phyloP scores from a whole-genome alignment of 2,888 invertebrate genomes.

The Uloborus plumipes region DNA sequence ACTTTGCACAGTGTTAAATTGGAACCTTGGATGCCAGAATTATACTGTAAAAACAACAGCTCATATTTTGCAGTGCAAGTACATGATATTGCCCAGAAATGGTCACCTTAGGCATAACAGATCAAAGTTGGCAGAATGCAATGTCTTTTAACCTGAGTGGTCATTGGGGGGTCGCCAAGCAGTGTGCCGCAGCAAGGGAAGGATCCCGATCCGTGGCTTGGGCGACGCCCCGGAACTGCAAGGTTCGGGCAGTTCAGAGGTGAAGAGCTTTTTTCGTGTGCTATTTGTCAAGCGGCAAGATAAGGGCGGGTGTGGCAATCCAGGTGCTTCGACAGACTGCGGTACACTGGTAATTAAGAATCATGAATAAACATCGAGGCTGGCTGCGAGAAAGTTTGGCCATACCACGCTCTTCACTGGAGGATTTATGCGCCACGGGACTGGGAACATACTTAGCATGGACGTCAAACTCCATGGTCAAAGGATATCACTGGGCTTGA shows the following conservation, averaged over 20 bases:
- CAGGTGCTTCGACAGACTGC: conserved; percentile 57
- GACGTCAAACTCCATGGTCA: not conserved
- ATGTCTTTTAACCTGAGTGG: not conserved
- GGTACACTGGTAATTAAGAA: conserved; percentile 62
- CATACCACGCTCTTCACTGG: conserved; percentile 17
- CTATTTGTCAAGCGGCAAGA: conserved; percentile 63
- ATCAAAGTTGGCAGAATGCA: not conserved
- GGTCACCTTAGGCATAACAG: no score
- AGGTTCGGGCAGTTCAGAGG: conserved; percentile 61
- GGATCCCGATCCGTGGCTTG: conserved; percentile 32
- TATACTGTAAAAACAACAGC: no score
- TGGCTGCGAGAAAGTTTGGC: conserved; percentile 27
- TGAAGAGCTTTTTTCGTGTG: conserved; percentile 59
- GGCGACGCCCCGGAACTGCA: conserved; percentile 63
- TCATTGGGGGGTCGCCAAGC: conserved; percentile 32
- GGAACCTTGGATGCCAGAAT: no score
- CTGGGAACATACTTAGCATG: not conserved
- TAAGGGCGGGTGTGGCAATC: conserved; percentile 63
- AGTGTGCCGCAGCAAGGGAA: conserved; percentile 27
- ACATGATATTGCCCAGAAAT: no score
- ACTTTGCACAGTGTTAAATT: no score
- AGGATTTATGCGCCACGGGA: conserved; percentile 14
- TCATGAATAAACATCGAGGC: conserved; percentile 65
- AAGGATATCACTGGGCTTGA: not conserved
- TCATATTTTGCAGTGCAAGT: no score